A percentile compares a stretch with the other conserved stretches of the same genome.
Evolutionary conservation across 2,797 vertebrate genomes (phyloP).

Genomic region (Antrozous pallidus): DNA sequence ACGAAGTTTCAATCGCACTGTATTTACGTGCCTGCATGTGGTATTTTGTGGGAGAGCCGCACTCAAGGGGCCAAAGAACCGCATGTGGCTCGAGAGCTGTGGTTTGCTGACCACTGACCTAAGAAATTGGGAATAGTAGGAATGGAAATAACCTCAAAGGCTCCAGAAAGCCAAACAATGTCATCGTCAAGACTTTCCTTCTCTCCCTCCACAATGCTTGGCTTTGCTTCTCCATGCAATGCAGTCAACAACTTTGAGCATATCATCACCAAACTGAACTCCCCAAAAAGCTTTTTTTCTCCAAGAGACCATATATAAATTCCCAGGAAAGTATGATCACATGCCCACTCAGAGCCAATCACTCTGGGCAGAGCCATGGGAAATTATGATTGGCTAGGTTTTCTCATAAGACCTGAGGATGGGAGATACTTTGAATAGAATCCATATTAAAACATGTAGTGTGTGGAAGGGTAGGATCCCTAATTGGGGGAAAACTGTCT

Average conservation of each 20-base stretch:
- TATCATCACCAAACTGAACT: background rate
- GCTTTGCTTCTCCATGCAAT: background rate
- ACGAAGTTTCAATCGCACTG: too few species aligned
- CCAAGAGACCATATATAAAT: background rate
- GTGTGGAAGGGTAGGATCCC: background rate
- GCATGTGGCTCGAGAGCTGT: too few species aligned
- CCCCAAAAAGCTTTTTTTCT: background rate
- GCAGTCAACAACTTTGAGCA: background rate
- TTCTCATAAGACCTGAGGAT: background rate
- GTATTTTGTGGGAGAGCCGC: too few species aligned
- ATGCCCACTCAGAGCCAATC: background rate
- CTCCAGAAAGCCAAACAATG: background rate
- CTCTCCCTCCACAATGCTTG: background rate
- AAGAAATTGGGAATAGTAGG: constrained; percentile 18
- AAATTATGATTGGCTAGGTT: background rate
- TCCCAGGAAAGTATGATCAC: background rate
- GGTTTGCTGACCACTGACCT: background rate
- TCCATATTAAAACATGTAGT: background rate
- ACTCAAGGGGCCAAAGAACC: too few species aligned
- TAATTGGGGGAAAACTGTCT: background rate
- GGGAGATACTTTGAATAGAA: background rate
- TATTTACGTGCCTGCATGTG: too few species aligned
- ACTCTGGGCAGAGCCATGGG: background rate
- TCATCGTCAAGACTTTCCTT: background rate
- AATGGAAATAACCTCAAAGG: background rate